Evolutionary conservation across 2,113 vertebrate species (phyloP), one percentile per base, ranked within the genome.

Genomic region (Corapipo altera): DNA sequence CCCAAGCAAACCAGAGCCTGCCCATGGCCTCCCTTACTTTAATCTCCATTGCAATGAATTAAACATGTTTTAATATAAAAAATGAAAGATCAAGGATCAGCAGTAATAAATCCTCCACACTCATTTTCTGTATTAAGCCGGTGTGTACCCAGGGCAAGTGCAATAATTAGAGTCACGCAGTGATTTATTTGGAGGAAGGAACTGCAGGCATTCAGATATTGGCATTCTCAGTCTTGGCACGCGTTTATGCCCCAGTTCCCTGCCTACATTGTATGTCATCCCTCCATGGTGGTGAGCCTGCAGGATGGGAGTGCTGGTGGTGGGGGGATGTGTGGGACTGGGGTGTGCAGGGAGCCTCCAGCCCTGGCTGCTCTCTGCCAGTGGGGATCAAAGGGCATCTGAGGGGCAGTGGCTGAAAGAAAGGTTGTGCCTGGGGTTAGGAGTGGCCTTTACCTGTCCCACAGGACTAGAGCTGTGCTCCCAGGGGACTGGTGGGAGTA

Each of bases 21-120:
- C 80, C 95, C 72, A 23, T 41, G 69, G 86, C 93, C 87, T 95
- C 75, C 92, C 92, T 95, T 67, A 57, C 80, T 96, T 89, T 70
- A 85, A 91, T 97, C 92, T 84, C 43, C 61, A 70, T 61, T 77
- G 81, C 74, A 76, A 97, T 97, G 96, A 97, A 97, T 97, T 97
- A 97, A 98, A 97, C 95, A 97, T 96, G 91, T 59, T 94, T 95
- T 61, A 48, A 96, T 96, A 96, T 91, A 18, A 88, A 44, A 96
- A 93, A 90, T 28, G 74, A 83, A 87, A 90, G 87, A 72, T 55
- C 78, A 94, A 77, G 96, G 62, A 94, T 80, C 94, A 69, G 90
- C 89, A 66, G 93, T 74, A 95, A 94, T 89, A 96, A 94, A 94
- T 96, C 58, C 85, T 94, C 79, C 87, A 80, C 67, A 12, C 89